Base-by-base conservation (phyloP, 2,797 vertebrate species). In the Channallabes apus region DNA sequence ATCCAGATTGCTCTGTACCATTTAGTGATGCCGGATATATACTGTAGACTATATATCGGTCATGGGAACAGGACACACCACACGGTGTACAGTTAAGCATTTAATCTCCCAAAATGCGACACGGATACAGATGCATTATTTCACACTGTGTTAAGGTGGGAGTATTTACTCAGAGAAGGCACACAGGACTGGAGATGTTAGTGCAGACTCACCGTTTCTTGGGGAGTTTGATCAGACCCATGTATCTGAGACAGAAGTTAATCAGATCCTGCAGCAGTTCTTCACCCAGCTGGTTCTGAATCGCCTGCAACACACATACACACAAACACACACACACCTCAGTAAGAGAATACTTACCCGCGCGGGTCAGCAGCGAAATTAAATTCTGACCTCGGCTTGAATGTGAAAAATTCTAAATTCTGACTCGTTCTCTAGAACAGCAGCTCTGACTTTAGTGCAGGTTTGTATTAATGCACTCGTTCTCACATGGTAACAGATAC, bases 191-290 rank as follows among this genome's bases (percentile, higher is more conserved):
- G 7, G 41, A 17, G 41, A 5, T 51, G 71, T 22, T n/a, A 24
- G 24, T 71, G n/a, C 38, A 38, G 38, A 38, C 38, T 38, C 72
- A 98, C 98, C 97, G 95, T 94, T 99, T 99, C 93, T 98, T 99
- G 82, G 98, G 98, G 84, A 99, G 95, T 84, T 97, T 98, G 90
- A 99, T 96, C 88, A 98, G 94, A 0, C 98, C 97, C 96, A 99
- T 99, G 93, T 99, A 99, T 89, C 93, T 95, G 88, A 99, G 97
- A 87, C 98, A 99, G 94, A 98, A 99, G 92, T 99, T 99, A 91
- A 99, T 99, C 38, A 99, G 93, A 54, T 99, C 98, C 93, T 99
- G 98, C 69, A 99, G 95, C 78, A 99, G 94, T 86, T 99, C 98
- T 89, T 99, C 98, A 0, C 98, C 98, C 0, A 99, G 82, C 62